A percentile compares a stretch with the other conserved stretches of the same genome.
These are phyloP conservation scores for Serripes groenlandicus DNA, from an alignment of 2,888 invertebrate genomes.

Conservation along the genomic window DNA sequence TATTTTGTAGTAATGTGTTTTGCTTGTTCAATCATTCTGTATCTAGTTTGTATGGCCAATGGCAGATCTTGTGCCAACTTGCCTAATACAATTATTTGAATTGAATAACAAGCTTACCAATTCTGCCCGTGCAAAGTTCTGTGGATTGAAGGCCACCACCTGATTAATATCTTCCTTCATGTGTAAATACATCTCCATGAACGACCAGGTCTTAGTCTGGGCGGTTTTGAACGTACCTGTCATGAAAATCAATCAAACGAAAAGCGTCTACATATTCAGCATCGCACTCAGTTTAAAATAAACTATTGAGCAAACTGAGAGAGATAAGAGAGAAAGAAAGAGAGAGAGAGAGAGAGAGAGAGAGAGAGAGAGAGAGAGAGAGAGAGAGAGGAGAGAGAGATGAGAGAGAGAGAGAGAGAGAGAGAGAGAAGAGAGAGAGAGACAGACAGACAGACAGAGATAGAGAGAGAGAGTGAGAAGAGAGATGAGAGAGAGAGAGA, in stretches of 20 bases:
- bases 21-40: no score
- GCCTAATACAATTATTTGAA: no score
- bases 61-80: no score
- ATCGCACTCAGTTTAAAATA: no score
- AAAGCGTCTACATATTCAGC: no score
- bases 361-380: background rate
- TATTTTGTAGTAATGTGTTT: no score
- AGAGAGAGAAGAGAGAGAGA: constrained; percentile 18
- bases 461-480: background rate
- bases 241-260: background rate
- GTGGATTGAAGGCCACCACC: constrained; percentile 75
- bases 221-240: constrained; percentile 71
- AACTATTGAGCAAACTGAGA: no score
- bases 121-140: constrained; percentile 73
- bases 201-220: constrained; percentile 74
- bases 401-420: constrained; percentile 12
- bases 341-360: background rate
- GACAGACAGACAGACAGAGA: background rate
- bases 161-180: constrained; percentile 75
- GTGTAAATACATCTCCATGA: constrained; percentile 80
- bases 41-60: no score
- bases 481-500: no score
- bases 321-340: background rate
- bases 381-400: background rate
- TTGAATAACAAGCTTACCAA: constrained; percentile 64